These are phyloP conservation scores for Phenganax stokvisi DNA, from an alignment of 92 coral and sea anemone genomes.

Conservation along the genomic window DNA sequence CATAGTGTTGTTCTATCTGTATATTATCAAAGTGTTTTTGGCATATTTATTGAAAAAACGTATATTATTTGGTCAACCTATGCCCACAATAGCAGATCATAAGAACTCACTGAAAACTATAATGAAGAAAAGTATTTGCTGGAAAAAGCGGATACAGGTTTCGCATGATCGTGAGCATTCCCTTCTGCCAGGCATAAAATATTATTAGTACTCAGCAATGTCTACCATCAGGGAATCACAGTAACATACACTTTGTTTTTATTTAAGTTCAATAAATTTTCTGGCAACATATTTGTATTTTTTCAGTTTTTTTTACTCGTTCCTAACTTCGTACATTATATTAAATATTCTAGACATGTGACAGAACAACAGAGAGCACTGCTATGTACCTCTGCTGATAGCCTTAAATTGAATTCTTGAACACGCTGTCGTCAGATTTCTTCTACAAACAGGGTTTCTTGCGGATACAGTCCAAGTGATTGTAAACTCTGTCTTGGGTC, in stretches of 20 bases:
- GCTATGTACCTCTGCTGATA: background rate
- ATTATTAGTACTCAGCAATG: background rate
- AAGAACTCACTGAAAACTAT: background rate
- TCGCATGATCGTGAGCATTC: background rate
- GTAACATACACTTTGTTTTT: background rate
- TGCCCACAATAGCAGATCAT: background rate
- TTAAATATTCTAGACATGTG: background rate
- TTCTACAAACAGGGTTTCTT: conserved; percentile 91
- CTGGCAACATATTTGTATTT: background rate
- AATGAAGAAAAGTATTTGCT: background rate
- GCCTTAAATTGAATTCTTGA: background rate
- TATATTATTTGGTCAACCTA: background rate
- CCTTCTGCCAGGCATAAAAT: background rate
- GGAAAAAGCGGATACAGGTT: background rate
- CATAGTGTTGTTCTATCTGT: background rate
- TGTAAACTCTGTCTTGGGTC: conserved; percentile 73
- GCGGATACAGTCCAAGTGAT: conserved; percentile 81
- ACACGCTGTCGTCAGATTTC: conserved; percentile 55
- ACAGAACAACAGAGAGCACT: background rate
- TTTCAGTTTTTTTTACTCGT: background rate
- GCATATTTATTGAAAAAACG: background rate
- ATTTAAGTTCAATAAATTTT: background rate
- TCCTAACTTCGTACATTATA: background rate
- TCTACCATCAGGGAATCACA: background rate
- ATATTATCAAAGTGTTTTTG: background rate